A percentile compares a stretch with the other conserved stretches of the same genome.
Conservation (phyloP, 2,113 vertebrate genomes). For the Pangasianodon hypophthalmus region DNA sequence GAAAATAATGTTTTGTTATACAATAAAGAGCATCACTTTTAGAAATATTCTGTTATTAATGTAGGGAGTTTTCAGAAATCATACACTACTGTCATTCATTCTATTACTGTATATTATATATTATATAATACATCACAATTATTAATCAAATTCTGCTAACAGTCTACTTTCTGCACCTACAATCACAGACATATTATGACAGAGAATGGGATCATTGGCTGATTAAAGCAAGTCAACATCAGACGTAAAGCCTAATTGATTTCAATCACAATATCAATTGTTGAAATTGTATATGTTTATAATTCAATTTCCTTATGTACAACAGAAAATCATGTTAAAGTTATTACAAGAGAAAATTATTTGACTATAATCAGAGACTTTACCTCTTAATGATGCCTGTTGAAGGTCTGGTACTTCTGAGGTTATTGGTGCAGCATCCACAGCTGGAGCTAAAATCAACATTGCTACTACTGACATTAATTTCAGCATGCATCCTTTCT, state of each 20-base stretch:
- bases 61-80: not conserved
- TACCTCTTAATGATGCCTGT: conserved; percentile 43
- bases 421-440: conserved; percentile 38
- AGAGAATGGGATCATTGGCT: not conserved
- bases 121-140: not conserved
- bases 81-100: not conserved
- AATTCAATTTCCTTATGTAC: not conserved
- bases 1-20: not conserved
- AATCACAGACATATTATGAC: not conserved
- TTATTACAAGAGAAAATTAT: not conserved
- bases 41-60: not conserved
- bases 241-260: not conserved
- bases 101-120: not conserved
- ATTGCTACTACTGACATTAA: conserved; percentile 34
- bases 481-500: conserved; percentile 29
- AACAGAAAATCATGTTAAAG: not conserved
- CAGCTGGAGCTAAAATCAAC: conserved; percentile 33
- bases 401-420: conserved; percentile 25
- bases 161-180: not conserved
- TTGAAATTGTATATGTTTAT: not conserved
- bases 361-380: not conserved
- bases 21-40: not conserved
- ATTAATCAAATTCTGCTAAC: not conserved
- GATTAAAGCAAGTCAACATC: not conserved
- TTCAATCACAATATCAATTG: not conserved